phyloP scores from a whole-genome alignment of 2,113 vertebrate genomes.

The Odobenus rosmarus region DNA sequence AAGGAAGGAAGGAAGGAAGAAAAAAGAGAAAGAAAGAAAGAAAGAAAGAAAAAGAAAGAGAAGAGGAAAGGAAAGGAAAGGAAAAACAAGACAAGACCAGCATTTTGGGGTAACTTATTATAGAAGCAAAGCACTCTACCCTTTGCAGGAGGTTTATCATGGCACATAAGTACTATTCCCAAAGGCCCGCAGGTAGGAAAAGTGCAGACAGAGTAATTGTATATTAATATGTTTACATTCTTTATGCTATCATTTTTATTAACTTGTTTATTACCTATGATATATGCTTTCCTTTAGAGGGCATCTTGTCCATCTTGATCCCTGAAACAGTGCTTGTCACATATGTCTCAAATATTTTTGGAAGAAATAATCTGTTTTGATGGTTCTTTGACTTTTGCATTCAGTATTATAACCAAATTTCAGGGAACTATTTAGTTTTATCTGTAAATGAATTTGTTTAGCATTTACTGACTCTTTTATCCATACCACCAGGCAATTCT shows the following conservation, averaged over 20 bases:
- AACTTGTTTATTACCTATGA: neutral
- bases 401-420: neutral
- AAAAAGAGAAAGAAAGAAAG: neutral
- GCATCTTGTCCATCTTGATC: neutral
- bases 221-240: neutral
- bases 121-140: neutral
- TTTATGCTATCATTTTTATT: neutral
- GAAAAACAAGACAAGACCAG: neutral
- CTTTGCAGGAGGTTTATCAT: neutral
- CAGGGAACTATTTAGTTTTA: neutral
- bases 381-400: neutral
- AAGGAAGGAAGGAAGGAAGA: too few relatives aligned
- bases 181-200: neutral
- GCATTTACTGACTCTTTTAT: neutral
- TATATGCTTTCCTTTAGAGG: neutral
- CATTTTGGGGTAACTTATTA: neutral
- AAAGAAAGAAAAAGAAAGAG: too few relatives aligned
- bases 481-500: neutral
- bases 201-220: neutral
- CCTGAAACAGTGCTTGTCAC: neutral
- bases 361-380: neutral
- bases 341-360: neutral
- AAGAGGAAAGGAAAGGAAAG: neutral
- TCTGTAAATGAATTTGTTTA: neutral
- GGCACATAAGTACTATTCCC: neutral